Percentiles rank a stretch among this genome's conserved stretches.
phyloP scores from a whole-genome alignment of 2,888 invertebrate genomes.

The Byasa hedistus region DNA sequence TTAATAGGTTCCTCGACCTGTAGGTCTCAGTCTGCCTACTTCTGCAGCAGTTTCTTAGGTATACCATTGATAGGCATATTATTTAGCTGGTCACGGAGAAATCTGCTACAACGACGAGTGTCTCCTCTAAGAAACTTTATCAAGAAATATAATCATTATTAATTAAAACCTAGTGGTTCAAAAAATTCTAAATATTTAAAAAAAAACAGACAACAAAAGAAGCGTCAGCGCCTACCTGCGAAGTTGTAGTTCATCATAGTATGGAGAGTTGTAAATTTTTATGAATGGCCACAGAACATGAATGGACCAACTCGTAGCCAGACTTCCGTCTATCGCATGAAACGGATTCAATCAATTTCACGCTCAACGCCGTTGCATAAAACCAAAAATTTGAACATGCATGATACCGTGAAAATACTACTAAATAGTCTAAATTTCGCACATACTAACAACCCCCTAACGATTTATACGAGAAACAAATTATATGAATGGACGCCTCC shows the following conservation, averaged over 20 bases:
- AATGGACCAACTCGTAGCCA: slow-evolving; percentile 52
- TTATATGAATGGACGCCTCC: slow-evolving; percentile 70
- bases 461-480: slow-evolving; percentile 60
- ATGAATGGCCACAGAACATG: slow-evolving; percentile 58
- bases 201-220: slow-evolving; percentile 47
- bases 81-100: no score
- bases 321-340: slow-evolving; percentile 63
- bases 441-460: slow-evolving; percentile 41
- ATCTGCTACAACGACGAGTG: no score
- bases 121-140: no score
- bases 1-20: no score
- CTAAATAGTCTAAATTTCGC: slow-evolving; percentile 46
- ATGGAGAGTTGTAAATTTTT: slow-evolving; percentile 61
- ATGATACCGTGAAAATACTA: slow-evolving; percentile 48
- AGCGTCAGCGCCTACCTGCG: slow-evolving; percentile 53
- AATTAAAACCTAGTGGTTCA: not conserved
- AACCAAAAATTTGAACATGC: slow-evolving; percentile 60
- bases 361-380: slow-evolving; percentile 73
- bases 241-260: slow-evolving; percentile 46
- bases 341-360: slow-evolving; percentile 67
- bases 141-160: no score
- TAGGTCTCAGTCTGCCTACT: no score
- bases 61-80: no score
- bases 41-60: no score
- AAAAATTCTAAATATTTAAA: slow-evolving; percentile 10